Evolutionary conservation across 2,888 invertebrate species (phyloP), one percentile per base, ranked within the genome.

Genomic region (Mechanitis mazaeus): DNA sequence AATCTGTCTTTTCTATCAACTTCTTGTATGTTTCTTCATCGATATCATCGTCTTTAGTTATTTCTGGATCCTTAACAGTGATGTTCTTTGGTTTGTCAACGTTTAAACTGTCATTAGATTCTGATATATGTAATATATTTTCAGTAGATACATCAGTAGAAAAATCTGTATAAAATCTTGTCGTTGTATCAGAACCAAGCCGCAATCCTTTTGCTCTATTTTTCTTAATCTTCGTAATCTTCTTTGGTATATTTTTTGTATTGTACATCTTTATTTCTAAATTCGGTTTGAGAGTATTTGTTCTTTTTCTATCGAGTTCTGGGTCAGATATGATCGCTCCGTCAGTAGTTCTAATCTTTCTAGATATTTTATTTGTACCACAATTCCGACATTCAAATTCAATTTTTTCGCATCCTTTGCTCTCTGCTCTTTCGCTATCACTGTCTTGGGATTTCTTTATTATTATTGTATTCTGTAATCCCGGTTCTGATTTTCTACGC

Each of bases 401-500:
- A 42, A 88, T 87, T 67, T 88, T 89, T 71, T 89, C 89, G 62
- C 68, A 78, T 9, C 87, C 86, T 72, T 78, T 84, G 0, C 71
- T 61, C 59, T 86, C 86, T 56, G 70, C 73, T 71, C 70, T 84
- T 66, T 87, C 87, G 50, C 72, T 79, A 58, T 87, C 86, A 72
- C 83, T 84, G 9, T 88, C 87, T 69, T 81, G 80, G 56, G 78
- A 75, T 73, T 82, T 88, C 62, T 85, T 89, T 7, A 85, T 71
- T 7, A 84, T 73, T 45, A 79, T 75, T 64, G 87, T 88, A 71
- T 88, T 89, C 64, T 85, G 88, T 58, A 92, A 79, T n/a, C 93
- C 93, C 1, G 94, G 94, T 78, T 94, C 94, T 12, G 94, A 94
- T 78, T 94, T 94, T 68, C 94, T 81, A 72, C 94, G 85, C 94